Base-by-base conservation (phyloP, 2,113 vertebrate genomes). In the Hassar affinis region DNA sequence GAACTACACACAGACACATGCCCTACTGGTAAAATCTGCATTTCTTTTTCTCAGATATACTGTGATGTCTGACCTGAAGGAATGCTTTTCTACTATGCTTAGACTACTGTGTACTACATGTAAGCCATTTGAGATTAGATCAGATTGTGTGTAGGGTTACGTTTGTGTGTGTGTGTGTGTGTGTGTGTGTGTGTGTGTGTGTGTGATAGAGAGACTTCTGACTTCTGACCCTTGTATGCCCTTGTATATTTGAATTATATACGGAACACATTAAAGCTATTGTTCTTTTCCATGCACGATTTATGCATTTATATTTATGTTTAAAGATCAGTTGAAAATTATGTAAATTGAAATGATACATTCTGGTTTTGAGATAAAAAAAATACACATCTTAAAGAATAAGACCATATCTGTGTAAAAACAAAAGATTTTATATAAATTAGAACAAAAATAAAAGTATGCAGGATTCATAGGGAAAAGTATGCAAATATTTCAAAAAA, bases 201-300 rank as follows among this genome's bases (percentile, higher is more conserved):
- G 68, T 10, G 1, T 14, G 11, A 47, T 22, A 72, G 38, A 42
- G 38, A 42, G 38, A 42, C n/a, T 57, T 61, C 80, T 27, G 71
- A 66, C 57, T 74, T 86, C 84, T 83, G 76, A 77, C 47, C 38
- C 14, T 33, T 33, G 56, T 72, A 87, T 89, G 74, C 86, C 87
- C 86, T 62, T 1, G 1, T 62, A 62, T 62, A 30, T 61, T 14
- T 61, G 12, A 6, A 64, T 35, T 35, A 64, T 33, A 33, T 7
- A 64, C 27, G 15, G n/a, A 33, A 18, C 15, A 6, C 15, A 18
- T 35, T 18, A n/a, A n/a, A n/a, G n/a, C n/a, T n/a, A n/a, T n/a
- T n/a, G n/a, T n/a, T n/a, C n/a, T n/a, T n/a, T n/a, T n/a, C n/a
- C n/a, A 22, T 38, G 4, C 35, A 2, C 17, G 3, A 8, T 20